phyloP scores from a whole-genome alignment of 2,888 invertebrate species.

The Caenorhabditis virilis region DNA sequence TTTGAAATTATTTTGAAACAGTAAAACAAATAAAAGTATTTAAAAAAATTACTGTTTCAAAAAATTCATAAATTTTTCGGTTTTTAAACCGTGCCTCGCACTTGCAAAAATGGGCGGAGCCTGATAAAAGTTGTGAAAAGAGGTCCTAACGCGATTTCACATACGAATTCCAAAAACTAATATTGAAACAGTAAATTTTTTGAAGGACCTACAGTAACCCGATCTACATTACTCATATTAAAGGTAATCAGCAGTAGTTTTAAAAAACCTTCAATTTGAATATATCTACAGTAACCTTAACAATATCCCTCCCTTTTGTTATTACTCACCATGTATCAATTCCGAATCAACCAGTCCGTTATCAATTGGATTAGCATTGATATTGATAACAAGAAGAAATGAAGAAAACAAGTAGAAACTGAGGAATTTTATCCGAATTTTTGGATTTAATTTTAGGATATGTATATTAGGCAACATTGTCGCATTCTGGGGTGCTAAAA shows the following conservation, averaged over 20 bases:
- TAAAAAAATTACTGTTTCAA: background rate
- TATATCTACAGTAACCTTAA: background rate
- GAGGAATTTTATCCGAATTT: too few species aligned
- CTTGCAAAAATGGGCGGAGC: background rate
- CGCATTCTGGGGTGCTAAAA: too few species aligned
- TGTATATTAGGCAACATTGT: too few species aligned
- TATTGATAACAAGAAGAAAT: too few species aligned
- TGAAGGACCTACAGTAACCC: too few species aligned
- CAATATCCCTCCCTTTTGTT: too few species aligned
- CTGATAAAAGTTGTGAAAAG: background rate
- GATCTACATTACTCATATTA: too few species aligned
- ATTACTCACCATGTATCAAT: conserved; percentile 60
- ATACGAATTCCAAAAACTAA: background rate
- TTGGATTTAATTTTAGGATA: too few species aligned
- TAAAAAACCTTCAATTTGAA: background rate
- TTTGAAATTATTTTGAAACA: background rate
- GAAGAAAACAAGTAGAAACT: too few species aligned
- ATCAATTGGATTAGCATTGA: conserved; percentile 55
- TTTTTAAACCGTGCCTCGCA: background rate
- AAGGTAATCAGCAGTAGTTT: background rate
- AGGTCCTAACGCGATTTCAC: too few species aligned
- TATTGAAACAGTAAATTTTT: background rate
- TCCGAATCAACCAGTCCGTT: conserved; percentile 66
- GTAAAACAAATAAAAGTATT: background rate
- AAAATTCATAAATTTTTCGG: background rate